phyloP scores from a whole-genome alignment of 2,888 invertebrate species.

The Tridacna gigas region DNA sequence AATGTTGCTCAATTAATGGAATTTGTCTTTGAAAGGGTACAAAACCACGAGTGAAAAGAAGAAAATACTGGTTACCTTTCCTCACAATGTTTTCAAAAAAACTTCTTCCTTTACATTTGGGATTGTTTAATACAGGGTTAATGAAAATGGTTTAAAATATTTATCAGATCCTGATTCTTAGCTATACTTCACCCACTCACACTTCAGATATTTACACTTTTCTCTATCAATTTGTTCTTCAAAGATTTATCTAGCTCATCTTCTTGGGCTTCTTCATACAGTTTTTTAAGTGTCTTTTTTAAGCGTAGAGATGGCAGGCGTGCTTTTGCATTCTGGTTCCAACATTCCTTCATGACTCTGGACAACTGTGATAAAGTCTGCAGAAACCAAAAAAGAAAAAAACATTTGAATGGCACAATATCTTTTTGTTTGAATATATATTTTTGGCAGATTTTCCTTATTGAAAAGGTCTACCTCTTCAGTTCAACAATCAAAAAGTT shows the following conservation, averaged over 20 bases:
- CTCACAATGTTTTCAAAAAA: background rate
- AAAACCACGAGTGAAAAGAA: background rate
- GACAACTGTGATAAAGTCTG: conserved; percentile 77
- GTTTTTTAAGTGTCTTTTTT: conserved; percentile 81
- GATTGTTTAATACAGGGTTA: no score
- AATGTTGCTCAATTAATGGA: no score
- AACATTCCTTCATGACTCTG: conserved; percentile 82
- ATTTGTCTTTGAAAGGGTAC: no score
- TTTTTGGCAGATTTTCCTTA: no score
- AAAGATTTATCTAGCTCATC: conserved; percentile 58
- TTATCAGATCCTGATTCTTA: no score
- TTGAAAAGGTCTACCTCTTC: no score
- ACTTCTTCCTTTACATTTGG: no score
- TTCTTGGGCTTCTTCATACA: conserved; percentile 71
- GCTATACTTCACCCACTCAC: background rate
- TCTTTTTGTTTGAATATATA: no score
- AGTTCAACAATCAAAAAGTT: no score
- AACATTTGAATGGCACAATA: no score
- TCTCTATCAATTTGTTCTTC: conserved; percentile 55
- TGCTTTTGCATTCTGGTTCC: conserved; percentile 82
- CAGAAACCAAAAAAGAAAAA: background rate
- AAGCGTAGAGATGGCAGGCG: conserved; percentile 82
- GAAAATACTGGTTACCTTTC: background rate
- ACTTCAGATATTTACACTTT: conserved; percentile 51
- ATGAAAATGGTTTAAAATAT: no score